phyloP scores from a whole-genome alignment of 1,140 invertebrate genomes.

The Mesaphorura yosii region DNA sequence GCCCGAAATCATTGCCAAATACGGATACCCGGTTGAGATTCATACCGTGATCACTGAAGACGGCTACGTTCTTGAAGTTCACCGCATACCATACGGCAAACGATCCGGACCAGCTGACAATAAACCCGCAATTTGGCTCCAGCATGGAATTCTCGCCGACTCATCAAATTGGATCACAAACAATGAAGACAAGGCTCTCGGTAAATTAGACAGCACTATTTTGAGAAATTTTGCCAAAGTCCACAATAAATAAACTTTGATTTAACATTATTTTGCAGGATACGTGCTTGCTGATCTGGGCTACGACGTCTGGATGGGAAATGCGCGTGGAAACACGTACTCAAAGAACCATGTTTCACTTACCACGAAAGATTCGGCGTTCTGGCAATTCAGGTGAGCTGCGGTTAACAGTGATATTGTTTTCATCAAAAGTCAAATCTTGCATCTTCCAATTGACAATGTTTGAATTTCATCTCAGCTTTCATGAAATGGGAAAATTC shows the following conservation, averaged over 20 bases:
- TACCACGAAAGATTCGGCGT: constrained; percentile 27
- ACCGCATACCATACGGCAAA: constrained; percentile 43
- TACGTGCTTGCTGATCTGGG: constrained; percentile 52
- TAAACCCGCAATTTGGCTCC: constrained; percentile 5
- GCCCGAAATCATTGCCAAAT: constrained; percentile 18
- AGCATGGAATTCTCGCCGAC: constrained; percentile 33
- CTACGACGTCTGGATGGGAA: constrained; percentile 62
- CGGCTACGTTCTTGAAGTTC: constrained; percentile 47
- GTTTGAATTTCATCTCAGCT: constrained; percentile 24
- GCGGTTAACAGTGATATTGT: not conserved
- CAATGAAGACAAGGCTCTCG: constrained; percentile 31
- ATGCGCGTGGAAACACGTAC: constrained; percentile 35
- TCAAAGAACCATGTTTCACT: constrained; percentile 35
- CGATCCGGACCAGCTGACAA: not conserved
- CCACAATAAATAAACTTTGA: not conserved
- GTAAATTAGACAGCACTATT: too few relatives aligned
- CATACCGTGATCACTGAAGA: constrained; percentile 42
- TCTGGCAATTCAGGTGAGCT: constrained; percentile 34
- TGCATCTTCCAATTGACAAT: not conserved
- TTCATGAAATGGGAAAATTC: constrained; percentile 37
- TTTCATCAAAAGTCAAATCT: not conserved
- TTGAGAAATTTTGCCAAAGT: too few relatives aligned
- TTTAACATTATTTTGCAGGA: constrained; percentile 36
- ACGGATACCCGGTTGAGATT: constrained; percentile 8
- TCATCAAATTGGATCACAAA: constrained; percentile 35